A percentile compares a stretch with the other conserved stretches of the same genome.
Evolutionary conservation across 2,888 invertebrate species (phyloP).

Genomic region (Cephonodes hylas): DNA sequence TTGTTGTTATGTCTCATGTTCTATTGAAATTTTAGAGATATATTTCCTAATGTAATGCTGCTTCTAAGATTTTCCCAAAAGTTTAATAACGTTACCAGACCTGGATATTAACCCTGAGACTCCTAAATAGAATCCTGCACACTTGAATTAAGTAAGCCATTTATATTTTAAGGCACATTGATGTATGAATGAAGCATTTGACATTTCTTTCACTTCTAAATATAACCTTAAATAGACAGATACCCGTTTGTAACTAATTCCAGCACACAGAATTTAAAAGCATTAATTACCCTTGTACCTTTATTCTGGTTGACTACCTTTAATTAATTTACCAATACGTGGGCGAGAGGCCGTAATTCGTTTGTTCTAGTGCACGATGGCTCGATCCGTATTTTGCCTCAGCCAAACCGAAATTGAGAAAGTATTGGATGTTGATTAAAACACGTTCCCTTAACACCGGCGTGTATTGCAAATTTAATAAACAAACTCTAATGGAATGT

Average conservation of each 20-base stretch:
- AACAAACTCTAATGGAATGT: not conserved
- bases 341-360: not conserved
- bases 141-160: no score
- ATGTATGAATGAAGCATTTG: no score
- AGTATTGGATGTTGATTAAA: slow-evolving; percentile 5
- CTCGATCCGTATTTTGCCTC: not conserved
- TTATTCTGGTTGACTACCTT: not conserved
- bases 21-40: no score
- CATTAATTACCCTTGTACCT: not conserved
- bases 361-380: not conserved
- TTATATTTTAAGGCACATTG: no score
- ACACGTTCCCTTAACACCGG: not conserved
- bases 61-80: no score
- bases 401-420: not conserved
- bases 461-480: not conserved
- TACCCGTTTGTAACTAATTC: not conserved
- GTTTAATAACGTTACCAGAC: no score
- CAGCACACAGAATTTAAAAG: not conserved
- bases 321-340: not conserved
- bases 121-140: no score
- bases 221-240: not conserved
- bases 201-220: no score
- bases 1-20: no score
- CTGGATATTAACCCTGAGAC: no score
- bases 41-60: no score